Evolutionary conservation across 1,140 invertebrate species (phyloP).

Genomic region (Thereuonema tuberculata): DNA sequence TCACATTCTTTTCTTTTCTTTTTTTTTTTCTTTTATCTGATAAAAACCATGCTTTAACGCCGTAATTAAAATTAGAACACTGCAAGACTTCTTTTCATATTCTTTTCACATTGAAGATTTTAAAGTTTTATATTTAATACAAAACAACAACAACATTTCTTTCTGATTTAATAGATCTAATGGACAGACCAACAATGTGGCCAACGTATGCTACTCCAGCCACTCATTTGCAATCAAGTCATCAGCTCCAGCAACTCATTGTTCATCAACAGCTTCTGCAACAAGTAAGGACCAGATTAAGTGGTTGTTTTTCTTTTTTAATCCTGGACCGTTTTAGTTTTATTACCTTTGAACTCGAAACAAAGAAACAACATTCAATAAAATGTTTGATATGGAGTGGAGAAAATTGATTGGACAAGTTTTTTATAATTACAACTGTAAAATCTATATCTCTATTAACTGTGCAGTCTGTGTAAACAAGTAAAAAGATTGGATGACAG

Average conservation of each 20-base stretch:
- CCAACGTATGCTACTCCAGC: constrained; percentile 30
- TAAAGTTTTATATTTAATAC: constrained; percentile 16
- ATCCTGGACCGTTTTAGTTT: neutral
- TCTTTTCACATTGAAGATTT: neutral
- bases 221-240: neutral
- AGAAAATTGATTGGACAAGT: neutral
- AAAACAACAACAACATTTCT: constrained; percentile 1
- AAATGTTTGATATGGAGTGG: neutral
- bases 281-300: neutral
- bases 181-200: constrained; percentile 57
- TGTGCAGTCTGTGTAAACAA: no score
- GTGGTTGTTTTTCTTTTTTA: neutral
- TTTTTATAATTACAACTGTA: neutral
- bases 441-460: neutral
- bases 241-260: constrained; percentile 4
- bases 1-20: constrained; percentile 10
- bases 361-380: neutral
- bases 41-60: neutral
- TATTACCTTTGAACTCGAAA: neutral
- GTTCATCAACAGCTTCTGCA: constrained; percentile 1
- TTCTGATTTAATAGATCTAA: constrained; percentile 40
- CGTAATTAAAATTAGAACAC: neutral
- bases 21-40: constrained; percentile 15
- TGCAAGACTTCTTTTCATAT: neutral
- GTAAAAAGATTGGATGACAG: no score